Evolutionary conservation across 1,140 invertebrate genomes (phyloP).

Genomic region (Neotoxoptera formosana): DNA sequence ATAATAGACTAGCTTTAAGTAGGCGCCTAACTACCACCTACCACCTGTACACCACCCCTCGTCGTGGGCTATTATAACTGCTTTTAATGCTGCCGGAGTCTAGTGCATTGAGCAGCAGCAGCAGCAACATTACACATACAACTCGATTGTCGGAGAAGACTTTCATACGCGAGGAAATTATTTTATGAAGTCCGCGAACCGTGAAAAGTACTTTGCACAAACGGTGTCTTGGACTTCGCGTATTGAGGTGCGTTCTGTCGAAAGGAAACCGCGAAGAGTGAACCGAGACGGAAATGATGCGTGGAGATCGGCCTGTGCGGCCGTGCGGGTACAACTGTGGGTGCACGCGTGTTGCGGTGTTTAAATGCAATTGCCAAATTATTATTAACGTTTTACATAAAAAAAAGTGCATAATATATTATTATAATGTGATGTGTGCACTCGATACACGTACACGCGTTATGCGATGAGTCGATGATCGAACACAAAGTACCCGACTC

Average conservation of each 20-base stretch:
- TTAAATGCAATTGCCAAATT: neutral
- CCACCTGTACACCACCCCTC: no score
- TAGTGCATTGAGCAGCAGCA: neutral
- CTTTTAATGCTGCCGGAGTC: neutral
- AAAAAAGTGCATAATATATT: no score
- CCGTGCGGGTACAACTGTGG: no score
- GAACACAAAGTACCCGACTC: neutral
- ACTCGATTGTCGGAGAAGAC: neutral
- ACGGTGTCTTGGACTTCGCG: neutral
- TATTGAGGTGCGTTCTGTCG: neutral
- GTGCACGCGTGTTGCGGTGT: no score
- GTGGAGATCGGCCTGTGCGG: no score
- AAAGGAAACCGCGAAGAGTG: neutral
- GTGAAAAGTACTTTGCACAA: neutral
- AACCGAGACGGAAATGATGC: conserved; percentile 3
- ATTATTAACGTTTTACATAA: neutral
- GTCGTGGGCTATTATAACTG: neutral
- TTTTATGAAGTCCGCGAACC: neutral
- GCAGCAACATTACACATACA: no score
- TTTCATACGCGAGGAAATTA: neutral
- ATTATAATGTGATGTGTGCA: neutral
- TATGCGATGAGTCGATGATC: neutral
- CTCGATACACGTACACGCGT: neutral
- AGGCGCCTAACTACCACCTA: neutral
- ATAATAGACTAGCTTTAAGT: neutral